Evolutionary conservation across 1,140 invertebrate species (phyloP).

Genomic region (Paraescarpia echinospica): DNA sequence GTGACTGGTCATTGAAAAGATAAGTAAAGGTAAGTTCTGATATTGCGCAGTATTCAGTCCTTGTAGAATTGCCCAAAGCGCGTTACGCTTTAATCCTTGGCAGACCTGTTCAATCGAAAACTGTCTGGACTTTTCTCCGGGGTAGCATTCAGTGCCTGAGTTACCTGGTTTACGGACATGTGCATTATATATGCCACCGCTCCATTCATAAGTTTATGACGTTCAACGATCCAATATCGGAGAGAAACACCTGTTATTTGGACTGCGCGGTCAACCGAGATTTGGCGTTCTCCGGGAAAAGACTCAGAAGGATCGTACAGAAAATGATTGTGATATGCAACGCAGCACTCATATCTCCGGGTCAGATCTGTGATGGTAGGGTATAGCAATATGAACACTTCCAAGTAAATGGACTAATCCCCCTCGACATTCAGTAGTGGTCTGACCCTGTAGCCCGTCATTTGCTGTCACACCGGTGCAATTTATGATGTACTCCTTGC

Average conservation of each 20-base stretch:
- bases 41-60: no score
- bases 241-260: not conserved
- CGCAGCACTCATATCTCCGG: not conserved
- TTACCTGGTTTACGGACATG: no score
- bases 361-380: not conserved
- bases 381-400: not conserved
- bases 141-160: no score
- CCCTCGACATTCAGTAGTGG: not conserved
- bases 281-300: not conserved
- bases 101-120: no score
- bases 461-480: no score
- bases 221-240: not conserved
- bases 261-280: not conserved
- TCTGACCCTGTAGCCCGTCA: not conserved
- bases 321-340: not conserved
- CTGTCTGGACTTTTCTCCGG: no score
- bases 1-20: no score
- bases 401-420: not conserved
- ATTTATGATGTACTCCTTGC: no score
- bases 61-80: no score
- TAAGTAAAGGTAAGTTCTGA: no score
- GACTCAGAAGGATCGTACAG: not conserved
- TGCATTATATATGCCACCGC: no score
- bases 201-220: not conserved
- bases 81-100: no score